These are phyloP conservation scores for Euproctis similis DNA, from an alignment of 2,888 invertebrate genomes.

Conservation along the genomic window DNA sequence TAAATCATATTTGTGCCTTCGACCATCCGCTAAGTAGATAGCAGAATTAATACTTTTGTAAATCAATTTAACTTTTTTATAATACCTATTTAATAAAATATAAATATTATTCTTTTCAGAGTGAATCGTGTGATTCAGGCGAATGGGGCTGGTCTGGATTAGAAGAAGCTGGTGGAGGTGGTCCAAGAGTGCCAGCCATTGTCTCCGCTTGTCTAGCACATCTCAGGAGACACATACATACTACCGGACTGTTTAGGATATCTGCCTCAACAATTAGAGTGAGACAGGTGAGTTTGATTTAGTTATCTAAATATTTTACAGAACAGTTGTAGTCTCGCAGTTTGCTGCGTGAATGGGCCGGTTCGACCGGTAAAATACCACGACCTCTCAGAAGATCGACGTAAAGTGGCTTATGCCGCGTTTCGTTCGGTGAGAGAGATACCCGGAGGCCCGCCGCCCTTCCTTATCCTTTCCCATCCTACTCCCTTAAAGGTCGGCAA, in stretches of 20 bases:
- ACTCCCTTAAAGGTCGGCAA: too few species aligned
- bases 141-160: constrained; percentile 76
- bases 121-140: constrained; percentile 85
- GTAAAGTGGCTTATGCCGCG: too few species aligned
- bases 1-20: too few species aligned
- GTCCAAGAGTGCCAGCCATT: constrained; percentile 83
- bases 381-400: too few species aligned
- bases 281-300: constrained; percentile 83
- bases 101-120: constrained; percentile 65
- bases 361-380: too few species aligned
- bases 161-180: constrained; percentile 70
- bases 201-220: constrained; percentile 88
- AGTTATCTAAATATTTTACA: background rate
- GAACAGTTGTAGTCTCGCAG: background rate
- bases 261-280: constrained; percentile 94
- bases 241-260: constrained; percentile 93
- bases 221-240: constrained; percentile 85
- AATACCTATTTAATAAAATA: too few species aligned
- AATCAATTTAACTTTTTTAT: background rate
- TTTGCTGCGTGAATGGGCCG: background rate
- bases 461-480: too few species aligned
- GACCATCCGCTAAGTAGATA: too few species aligned
- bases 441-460: too few species aligned
- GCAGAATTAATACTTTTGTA: background rate
- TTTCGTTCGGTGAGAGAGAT: too few species aligned